Conservation (phyloP, 2,113 vertebrate species). For the Xerus inauris region DNA sequence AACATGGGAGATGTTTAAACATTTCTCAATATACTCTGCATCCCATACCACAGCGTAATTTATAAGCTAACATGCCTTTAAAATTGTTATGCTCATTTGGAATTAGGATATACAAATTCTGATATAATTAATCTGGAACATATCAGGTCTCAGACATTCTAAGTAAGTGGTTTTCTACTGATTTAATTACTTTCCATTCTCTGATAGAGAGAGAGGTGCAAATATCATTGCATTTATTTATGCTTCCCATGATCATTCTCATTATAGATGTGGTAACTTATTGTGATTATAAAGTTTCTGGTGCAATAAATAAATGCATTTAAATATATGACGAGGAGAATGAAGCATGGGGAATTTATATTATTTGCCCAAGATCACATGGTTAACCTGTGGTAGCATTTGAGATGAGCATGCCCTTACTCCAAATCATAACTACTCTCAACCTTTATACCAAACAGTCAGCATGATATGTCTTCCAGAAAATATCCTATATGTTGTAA, state of each 20-base stretch:
- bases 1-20: slow-evolving; percentile 11
- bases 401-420: background rate
- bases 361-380: slow-evolving; percentile 42
- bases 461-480: background rate
- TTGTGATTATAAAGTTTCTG: slow-evolving; percentile 56
- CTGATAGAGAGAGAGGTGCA: slow-evolving; percentile 12
- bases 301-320: slow-evolving; percentile 60
- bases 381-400: background rate
- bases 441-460: background rate
- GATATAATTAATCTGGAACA: slow-evolving; percentile 70
- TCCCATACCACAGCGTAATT: slow-evolving; percentile 32
- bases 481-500: background rate
- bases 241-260: slow-evolving; percentile 31
- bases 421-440: background rate
- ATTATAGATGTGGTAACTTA: slow-evolving; percentile 63
- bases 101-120: slow-evolving; percentile 69
- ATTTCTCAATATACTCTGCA: slow-evolving; percentile 47
- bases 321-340: slow-evolving; percentile 63
- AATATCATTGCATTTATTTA: slow-evolving; percentile 63
- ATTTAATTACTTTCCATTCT: slow-evolving; percentile 72
- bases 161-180: slow-evolving; percentile 64
- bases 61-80: slow-evolving; percentile 53
- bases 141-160: slow-evolving; percentile 48
- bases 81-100: slow-evolving; percentile 65
- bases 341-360: slow-evolving; percentile 50